Base-by-base conservation (phyloP, 1,140 invertebrate species). In the Dufourea novaeangliae region DNA sequence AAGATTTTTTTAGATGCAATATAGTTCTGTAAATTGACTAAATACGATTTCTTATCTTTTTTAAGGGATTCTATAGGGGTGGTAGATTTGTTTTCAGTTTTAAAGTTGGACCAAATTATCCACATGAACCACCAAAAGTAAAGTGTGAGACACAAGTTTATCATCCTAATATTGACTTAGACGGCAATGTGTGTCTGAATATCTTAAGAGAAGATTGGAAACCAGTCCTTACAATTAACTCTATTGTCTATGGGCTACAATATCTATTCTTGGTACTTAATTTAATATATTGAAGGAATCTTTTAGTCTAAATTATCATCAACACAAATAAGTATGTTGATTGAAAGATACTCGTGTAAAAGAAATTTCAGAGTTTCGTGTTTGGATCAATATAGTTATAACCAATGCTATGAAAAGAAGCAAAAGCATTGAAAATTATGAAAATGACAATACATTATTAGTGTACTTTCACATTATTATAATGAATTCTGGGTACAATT, bases 171-270 rank as follows among this genome's bases (percentile, higher is more conserved):
- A 98, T 98, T 91, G 98, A 98, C 93, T 93, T 98, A 74, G 97
- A 98, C 90, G 98, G 98, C 63, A 98, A 98, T 93, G 97, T 98
- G 8, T 98, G 98, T 89, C 93, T 98, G 64, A 98, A 98, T 93
- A 98, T 98, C 89, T 93, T 98, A 74, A 94, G 98, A 89, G 98
- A 99, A 95, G 98, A 99, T 93, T 99, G 98, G 98, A 99, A 99
- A 92, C 98, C 98, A 79, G 98, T 99, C 74, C 94, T 99, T 69
- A 99, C 98, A 56, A 98, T 99, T 82, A 99, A 98, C 92, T 98
- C 98, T 74, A 98, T 99, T 92, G 97, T 99, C 63, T 99, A 99
- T 94, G 98, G 98, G 82, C 94, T 99, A 83, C 98, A 99, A 90
- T 99, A 98, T 95, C 95, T 99, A 84, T 99, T 99, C 90, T 93